Evolutionary conservation across 2,888 invertebrate species (phyloP), one percentile per base, ranked within the genome.

Genomic region (Dasysyrphus tricinctus): DNA sequence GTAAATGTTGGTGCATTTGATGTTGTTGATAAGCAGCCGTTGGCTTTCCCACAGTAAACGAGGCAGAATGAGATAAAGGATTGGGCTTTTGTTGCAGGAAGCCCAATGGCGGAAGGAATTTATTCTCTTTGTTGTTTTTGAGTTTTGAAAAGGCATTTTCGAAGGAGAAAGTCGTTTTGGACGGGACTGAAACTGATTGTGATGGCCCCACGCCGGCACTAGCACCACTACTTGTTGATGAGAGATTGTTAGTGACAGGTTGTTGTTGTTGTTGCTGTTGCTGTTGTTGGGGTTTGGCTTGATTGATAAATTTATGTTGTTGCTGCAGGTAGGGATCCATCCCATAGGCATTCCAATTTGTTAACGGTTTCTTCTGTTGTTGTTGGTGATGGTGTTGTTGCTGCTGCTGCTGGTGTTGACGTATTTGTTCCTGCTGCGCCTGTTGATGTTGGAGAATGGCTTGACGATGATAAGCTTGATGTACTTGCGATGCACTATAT

Each of bases 401-500:
- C 4, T 88, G 89, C 1, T 88, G 88, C 16, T 88, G 88, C 11
- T 88, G 88, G 47, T 88, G 81, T 37, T 81, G 87, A 37, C 87
- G 87, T 9, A 88, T 72, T 88, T 88, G 89, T 12, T 88, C 88
- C 5, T 89, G 88, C 57, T 90, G 83, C 0, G 82, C 88, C 61
- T 90, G 91, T 47, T 90, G 91, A 5, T 89, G 90, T 79, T 91
- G 88, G 72, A 90, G 69, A 67, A 90, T 77, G 1, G 86, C 84
- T 74, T 89, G 89, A 24, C 90, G 89, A 72, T 92, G 91, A 76
- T 90, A 89, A 16, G 89, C 90, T 89, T 91, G 89, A 42, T 91
- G 91, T 72, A 92, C 89, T 88, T 91, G 92, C 12, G 92, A 92
- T n/a, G 92, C 91, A 16, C 92, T 92, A 80, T 90, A 92, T 3